Evolutionary conservation across 2,797 vertebrate species (phyloP).

Genomic region (Spinibarbus caldwelli): DNA sequence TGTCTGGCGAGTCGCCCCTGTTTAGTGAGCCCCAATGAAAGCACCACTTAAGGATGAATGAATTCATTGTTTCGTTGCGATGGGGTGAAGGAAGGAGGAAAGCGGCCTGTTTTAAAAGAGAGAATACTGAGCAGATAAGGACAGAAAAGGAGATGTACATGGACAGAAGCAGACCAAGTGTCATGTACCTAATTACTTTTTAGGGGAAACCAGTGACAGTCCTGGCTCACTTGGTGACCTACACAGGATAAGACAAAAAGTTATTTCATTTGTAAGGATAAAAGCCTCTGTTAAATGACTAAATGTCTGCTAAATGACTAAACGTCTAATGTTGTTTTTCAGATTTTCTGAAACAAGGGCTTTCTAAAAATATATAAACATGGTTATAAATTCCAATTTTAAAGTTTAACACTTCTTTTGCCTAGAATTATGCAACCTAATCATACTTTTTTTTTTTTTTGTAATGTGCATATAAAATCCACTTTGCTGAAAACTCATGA

Average conservation of each 20-base stretch:
- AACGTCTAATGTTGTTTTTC: not conserved
- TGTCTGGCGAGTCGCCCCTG: conserved; percentile 28
- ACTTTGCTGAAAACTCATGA: not conserved
- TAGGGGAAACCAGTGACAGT: not conserved
- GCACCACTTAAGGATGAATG: conserved; percentile 50
- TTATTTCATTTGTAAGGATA: no score
- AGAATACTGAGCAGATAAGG: conserved; percentile 19
- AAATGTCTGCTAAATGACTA: not conserved
- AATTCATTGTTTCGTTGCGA: conserved; percentile 41
- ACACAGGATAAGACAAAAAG: not conserved
- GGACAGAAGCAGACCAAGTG: not conserved
- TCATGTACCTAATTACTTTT: not conserved
- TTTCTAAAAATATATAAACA: not conserved
- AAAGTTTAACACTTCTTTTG: not conserved
- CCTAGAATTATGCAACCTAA: not conserved
- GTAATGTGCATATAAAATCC: not conserved
- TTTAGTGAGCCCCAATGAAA: conserved; percentile 48
- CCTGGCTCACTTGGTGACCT: not conserved
- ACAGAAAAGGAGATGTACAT: not conserved
- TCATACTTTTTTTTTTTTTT: not conserved
- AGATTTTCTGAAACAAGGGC: not conserved
- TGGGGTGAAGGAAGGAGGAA: conserved; percentile 46
- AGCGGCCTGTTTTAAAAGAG: conserved; percentile 23
- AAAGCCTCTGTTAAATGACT: no score
- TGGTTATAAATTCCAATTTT: not conserved